A percentile compares a stretch with the other conserved stretches of the same genome.
phyloP scores from a whole-genome alignment of 2,797 vertebrate genomes.

The Neostethus bicornis region DNA sequence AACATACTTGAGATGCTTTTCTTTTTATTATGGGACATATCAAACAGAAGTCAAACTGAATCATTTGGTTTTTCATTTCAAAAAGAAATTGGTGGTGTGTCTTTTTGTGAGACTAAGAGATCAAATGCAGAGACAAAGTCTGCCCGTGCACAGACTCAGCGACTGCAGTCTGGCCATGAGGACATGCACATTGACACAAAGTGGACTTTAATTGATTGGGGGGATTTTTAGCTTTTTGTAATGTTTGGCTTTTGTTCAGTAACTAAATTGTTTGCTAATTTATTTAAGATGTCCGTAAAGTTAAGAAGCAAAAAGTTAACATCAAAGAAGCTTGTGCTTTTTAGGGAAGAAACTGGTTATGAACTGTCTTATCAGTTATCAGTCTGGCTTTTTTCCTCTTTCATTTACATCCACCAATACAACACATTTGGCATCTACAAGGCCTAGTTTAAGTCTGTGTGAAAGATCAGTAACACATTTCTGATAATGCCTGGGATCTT shows the following conservation, averaged over 20 bases:
- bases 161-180: conserved; percentile 30
- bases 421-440: neutral
- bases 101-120: conserved; percentile 28
- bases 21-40: conserved; percentile 46
- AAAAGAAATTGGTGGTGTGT: conserved; percentile 36
- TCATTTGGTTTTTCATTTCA: conserved; percentile 30
- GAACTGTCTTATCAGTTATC: neutral
- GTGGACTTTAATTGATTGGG: neutral
- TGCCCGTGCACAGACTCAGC: conserved; percentile 30
- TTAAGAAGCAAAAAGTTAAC: neutral
- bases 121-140: conserved; percentile 39
- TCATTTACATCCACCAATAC: neutral
- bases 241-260: neutral
- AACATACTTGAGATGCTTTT: conserved; percentile 52
- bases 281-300: neutral
- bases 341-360: neutral
- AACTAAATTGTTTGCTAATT: neutral
- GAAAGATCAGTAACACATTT: neutral
- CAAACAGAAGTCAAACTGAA: conserved; percentile 40
- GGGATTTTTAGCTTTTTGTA: neutral
- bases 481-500: conserved; percentile 40
- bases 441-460: conserved; percentile 3
- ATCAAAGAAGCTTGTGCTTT: neutral
- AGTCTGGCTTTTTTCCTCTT: neutral
- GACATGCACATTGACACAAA: conserved; percentile 8